Base-by-base conservation (phyloP, 2,797 vertebrate genomes). In the Perodicticus potto region DNA sequence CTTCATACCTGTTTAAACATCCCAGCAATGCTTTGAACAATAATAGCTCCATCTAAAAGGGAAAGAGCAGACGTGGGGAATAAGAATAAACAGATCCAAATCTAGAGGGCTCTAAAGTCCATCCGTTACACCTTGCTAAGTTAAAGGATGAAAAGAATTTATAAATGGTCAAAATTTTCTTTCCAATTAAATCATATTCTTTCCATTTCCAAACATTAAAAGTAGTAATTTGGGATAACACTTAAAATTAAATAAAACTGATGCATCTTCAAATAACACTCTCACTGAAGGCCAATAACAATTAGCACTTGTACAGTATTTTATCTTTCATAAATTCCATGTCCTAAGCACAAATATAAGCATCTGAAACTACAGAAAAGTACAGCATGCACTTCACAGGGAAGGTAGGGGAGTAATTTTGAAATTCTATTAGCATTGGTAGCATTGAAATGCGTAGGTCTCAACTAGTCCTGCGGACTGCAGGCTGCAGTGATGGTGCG, bases 191-290 rank as follows among this genome's bases (percentile, higher is more conserved):
- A 59, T 81, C 12, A 32, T 43, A 76, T 55, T 45, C 80, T 59
- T 61, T 69, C 80, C 13, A 57, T 59, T 84, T 97, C 25, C 78
- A 17, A 92, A 69, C 49, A 78, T 74, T 73, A 95, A 84, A 91
- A 78, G 49, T n/a, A 53, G 63, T 74, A 82, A 90, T 17, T 53
- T 14, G 7, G 34, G 29, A 22, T 89, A 86, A 76, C 4, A 65
- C 40, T 87, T 80, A 72, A 89, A 85, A 25, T 76, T 72, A 63
- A 91, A 82, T 29, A 59, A 40, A 91, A 86, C 19, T 9, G 53
- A 73, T 40, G 23, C 25, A 25, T 70, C 88, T 89, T 93, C 85
- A 61, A 69, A 59, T 7, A 83, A 70, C 3, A 32, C 9, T 45
- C 17, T n/a, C 32, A n/a, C 22, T 9, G 29, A 65, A 89, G 74